Evolutionary conservation across 30 jellyfish, hydroid and myxozoan species (phyloP), one percentile per base, ranked within the genome.

Genomic region (Catostylus mosaicus): DNA sequence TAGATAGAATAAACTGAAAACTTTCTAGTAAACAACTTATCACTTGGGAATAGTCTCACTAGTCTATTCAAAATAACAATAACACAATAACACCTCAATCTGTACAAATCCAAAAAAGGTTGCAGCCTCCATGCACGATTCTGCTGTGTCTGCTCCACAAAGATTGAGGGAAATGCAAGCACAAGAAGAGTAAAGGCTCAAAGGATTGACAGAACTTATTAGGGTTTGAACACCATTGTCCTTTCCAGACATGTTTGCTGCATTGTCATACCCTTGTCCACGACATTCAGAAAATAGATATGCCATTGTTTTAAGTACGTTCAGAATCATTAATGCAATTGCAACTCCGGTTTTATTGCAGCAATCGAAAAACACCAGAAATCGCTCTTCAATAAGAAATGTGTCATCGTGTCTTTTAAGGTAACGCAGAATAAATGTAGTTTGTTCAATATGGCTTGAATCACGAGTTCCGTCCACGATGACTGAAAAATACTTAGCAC

Each of bases 201-300:
- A 75, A 29, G 57, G 74, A 75, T 75, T 76, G 29, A 30, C 66
- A 52, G 91, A 51, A 7, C 45, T 61, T 51, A 86, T 86, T 47
- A 73, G 84, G 35, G 83, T 52, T 76, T 86, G 89, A 47, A 75
- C 89, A 26, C 95, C 90, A 85, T 85, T 85, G 65, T 74, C 62
- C 75, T 72, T 74, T 30, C 84, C 95, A 74, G 89, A 85, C 89
- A 85, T 73, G 57, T 74, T 85, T 65, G 96, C 80, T 23, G 86
- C 86, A 77, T 75, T 86, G 30, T 75, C 90, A 45, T 75, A 64
- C 67, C 96, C 96, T 86, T 86, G 85, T 23, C 96, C 85, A 36
- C 86, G 90, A 67, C 85, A 85, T 46, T 85, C 96, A 36, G 80
- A 31, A n/a, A 76, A 85, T 40, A 20, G 87, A 77, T n/a, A 83